Base-by-base conservation (phyloP, 2,888 invertebrate species). In the Mythimna pallens region DNA sequence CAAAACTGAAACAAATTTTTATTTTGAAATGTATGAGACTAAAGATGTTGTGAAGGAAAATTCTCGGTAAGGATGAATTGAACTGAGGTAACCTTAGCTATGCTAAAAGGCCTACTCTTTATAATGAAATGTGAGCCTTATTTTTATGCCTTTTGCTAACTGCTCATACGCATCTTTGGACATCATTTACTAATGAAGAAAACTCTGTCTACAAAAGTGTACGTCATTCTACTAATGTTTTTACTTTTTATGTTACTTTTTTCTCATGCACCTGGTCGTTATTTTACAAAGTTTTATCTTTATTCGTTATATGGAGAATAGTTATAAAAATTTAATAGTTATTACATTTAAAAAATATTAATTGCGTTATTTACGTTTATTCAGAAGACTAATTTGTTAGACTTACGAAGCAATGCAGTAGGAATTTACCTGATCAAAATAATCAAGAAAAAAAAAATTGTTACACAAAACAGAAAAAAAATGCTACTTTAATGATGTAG, bases 1-100 rank as follows among this genome's bases (percentile, higher is more conserved):
- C 87, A 80, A 83, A 78, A 84, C 84, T 88, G 83, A 84, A 88
- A 86, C 73, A 78, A 75, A 61, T 82, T 79, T 84, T 84, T 78
- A 70, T 81, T 81, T 84, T 82, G 70, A 79, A 83, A 79, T 70
- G 67, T 78, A 78, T 66, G 63, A 73, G 74, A 78, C 80, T 80
- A 74, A 79, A 65, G 59, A 50, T 76, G 72, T 78, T 75, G 75
- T 72, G 70, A 69, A 78, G 61, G 63, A 47, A 67, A 57, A 71
- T 76, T 78, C 81, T 66, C 73, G 61, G 76, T 74, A 70, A 73
- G 52, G 62, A 62, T 68, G 66, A 77, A 70, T 80, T 72, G 59
- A 61, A 61, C 25, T 34, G 70, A 81, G 66, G 55, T 57, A 70
- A 40, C 58, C 59, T 75, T 83, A 61, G 61, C 54, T 62, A 36